Percentiles rank a stretch among this genome's conserved stretches.
phyloP scores from a whole-genome alignment of 2,888 invertebrate species.

The Mechanitis mazaeus region DNA sequence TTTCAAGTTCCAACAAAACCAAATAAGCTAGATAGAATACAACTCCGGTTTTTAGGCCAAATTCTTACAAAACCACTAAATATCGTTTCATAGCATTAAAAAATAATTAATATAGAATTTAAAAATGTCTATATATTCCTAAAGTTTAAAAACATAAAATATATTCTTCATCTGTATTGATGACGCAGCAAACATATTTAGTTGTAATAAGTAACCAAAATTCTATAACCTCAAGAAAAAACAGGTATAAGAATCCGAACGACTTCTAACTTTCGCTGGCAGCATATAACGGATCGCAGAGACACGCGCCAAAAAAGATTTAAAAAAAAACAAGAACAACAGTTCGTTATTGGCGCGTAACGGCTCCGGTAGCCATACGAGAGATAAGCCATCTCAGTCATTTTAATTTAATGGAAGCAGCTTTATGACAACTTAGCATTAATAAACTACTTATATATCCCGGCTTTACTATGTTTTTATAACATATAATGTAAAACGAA shows the following conservation, averaged over 20 bases:
- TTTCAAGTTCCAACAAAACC: too few species aligned
- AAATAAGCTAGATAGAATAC: too few species aligned
- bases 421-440: constrained; percentile 47
- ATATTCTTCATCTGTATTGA: constrained; percentile 3
- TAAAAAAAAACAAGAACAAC: constrained; percentile 50
- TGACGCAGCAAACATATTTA: constrained; percentile 22
- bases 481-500: too few species aligned
- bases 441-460: too few species aligned
- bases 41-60: too few species aligned
- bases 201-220: constrained; percentile 32
- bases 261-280: constrained; percentile 71
- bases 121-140: too few species aligned
- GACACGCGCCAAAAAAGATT: constrained; percentile 70
- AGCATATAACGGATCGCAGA: constrained; percentile 64
- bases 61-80: too few species aligned
- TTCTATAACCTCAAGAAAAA: constrained; percentile 42
- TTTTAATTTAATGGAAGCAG: constrained; percentile 54
- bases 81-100: too few species aligned
- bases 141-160: too few species aligned
- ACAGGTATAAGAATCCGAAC: constrained; percentile 52
- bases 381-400: constrained; percentile 54
- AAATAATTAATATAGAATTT: too few species aligned
- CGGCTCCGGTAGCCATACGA: constrained; percentile 26
- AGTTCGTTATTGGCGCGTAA: constrained; percentile 70
- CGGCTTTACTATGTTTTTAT: too few species aligned